Base-by-base conservation (phyloP, 2,888 invertebrate genomes). In the Lumbricus terrestris region DNA sequence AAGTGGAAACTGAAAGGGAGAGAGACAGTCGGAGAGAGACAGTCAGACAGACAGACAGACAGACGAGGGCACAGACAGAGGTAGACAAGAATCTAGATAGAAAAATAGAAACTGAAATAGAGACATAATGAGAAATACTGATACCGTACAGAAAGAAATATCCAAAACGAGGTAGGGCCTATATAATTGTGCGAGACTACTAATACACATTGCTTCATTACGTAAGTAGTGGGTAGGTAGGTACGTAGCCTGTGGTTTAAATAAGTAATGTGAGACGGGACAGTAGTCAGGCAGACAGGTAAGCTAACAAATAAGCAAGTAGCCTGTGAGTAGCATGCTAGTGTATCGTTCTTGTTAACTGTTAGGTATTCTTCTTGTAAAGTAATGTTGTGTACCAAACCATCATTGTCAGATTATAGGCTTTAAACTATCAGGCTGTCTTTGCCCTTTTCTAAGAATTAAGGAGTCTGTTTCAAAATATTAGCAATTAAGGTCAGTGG, bases 251-350 rank as follows among this genome's bases (percentile, higher is more conserved):
- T 13, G n/a, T 8, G 82, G 16, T 34, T 16, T 8, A 33, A 15
- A 40, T 40, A 40, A 40, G 40, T 6, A 11, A 40, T 40, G 40
- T 40, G n/a, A 23, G 23, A 82, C 8, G 8, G 23, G 15, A 11
- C 5, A 16, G 8, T 82, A 82, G 82, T 6, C 15, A 23, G 23
- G 15, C 15, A 82, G 11, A 82, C 15, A 82, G 6, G 29, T 82
- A 82, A 29, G 16, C 15, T n/a, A 11, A 16, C 93, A 94, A 82
- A 92, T 94, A 92, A 93, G 83, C 92, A 94, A 23, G 94, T 94
- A 1, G 94, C 29, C 92, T 92, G n/a, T n/a, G n/a, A n/a, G n/a
- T 42, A 35, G 37, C n/a, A n/a, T n/a, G 3, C 35, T 8, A 20
- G 2, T 20, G 16, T 20, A 20, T 35, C 47, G 15, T 16, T 47